phyloP scores from a whole-genome alignment of 2,797 vertebrate species.

The Muscicapa comitata region DNA sequence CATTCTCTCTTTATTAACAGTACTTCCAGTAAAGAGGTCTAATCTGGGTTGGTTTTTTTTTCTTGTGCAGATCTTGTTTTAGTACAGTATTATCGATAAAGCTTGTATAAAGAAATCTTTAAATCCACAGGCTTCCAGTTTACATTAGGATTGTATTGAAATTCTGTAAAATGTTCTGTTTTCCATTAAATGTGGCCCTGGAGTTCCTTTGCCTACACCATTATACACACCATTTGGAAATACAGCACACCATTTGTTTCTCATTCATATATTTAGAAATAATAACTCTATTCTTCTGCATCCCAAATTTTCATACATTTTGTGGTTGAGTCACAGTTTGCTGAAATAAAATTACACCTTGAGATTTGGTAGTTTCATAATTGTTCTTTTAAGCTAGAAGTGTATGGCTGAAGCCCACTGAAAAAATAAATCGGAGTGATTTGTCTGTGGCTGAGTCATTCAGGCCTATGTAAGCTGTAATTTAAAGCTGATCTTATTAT shows the following conservation, averaged over 20 bases:
- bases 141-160: not conserved
- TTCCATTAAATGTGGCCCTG: not conserved
- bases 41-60: not conserved
- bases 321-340: not conserved
- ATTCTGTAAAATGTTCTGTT: not conserved
- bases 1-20: not conserved
- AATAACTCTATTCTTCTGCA: not conserved
- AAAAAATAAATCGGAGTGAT: not conserved
- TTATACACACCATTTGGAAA: not conserved
- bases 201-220: not conserved
- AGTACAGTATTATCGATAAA: not conserved
- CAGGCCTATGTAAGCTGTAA: not conserved
- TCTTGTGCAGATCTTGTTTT: not conserved
- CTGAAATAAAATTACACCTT: not conserved
- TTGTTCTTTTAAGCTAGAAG: not conserved
- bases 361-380: not conserved
- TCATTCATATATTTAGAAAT: not conserved
- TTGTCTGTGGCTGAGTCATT: constrained; percentile 17
- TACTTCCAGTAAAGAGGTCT: not conserved
- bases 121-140: not conserved
- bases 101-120: not conserved
- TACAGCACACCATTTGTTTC: not conserved
- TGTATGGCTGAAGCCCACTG: not conserved
- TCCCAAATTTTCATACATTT: not conserved
- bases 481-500: constrained; percentile 24